These are phyloP conservation scores for Philonicus albiceps DNA, from an alignment of 2,888 invertebrate species.

Conservation along the genomic window DNA sequence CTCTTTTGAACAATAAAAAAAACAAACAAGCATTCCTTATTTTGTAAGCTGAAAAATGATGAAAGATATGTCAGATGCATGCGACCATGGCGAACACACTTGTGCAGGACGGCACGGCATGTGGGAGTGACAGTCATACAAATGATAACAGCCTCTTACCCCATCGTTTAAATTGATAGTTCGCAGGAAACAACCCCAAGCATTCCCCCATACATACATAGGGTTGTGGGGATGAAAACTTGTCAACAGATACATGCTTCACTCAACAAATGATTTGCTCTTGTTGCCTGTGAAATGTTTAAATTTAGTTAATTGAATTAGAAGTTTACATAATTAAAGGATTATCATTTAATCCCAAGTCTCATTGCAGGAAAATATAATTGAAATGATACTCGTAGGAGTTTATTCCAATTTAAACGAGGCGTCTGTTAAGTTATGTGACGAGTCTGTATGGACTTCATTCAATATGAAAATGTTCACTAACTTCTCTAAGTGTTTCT, in stretches of 20 bases:
- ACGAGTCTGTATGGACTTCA: too few relatives aligned
- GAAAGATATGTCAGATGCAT: slow-evolving; percentile 11
- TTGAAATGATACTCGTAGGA: too few relatives aligned
- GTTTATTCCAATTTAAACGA: too few relatives aligned
- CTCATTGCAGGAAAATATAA: too few relatives aligned
- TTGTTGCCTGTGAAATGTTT: background rate
- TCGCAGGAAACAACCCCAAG: background rate
- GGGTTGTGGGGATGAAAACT: background rate
- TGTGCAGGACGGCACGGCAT: background rate
- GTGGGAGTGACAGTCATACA: background rate
- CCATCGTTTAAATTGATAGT: background rate
- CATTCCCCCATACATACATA: background rate
- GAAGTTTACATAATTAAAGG: background rate
- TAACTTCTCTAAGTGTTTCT: too few relatives aligned
- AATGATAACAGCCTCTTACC: background rate
- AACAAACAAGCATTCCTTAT: background rate
- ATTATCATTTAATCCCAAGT: background rate
- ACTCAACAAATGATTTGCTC: background rate
- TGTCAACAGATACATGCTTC: background rate
- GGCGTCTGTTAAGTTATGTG: too few relatives aligned
- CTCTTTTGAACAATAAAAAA: background rate
- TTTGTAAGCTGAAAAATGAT: background rate
- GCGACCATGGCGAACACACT: background rate
- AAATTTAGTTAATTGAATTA: background rate
- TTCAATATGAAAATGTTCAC: too few relatives aligned